Percentiles rank a stretch among this genome's conserved stretches.
Evolutionary conservation across 2,113 vertebrate species (phyloP).

Genomic region (Ciconia boyciana): DNA sequence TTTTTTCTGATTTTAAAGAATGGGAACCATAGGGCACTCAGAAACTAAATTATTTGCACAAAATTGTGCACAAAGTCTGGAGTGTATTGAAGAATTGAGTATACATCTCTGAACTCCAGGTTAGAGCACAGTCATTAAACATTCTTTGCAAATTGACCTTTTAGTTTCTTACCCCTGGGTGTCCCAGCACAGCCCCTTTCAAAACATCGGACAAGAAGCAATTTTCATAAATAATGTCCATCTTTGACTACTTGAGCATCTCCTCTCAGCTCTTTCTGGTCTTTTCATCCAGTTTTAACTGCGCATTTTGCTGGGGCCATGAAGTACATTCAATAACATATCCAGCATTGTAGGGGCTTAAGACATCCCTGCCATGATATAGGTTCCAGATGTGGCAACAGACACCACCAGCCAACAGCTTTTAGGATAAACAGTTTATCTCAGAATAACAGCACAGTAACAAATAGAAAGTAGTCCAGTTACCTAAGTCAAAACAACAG

Average conservation of each 20-base stretch:
- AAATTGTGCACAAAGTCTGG: not conserved
- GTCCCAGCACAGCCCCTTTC: not conserved
- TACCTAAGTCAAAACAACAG: not conserved
- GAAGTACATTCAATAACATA: not conserved
- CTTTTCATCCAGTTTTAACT: not conserved
- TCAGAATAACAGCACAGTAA: not conserved
- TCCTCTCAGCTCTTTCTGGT: not conserved
- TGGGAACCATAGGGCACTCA: not conserved
- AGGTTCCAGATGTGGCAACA: not conserved
- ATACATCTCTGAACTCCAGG: not conserved
- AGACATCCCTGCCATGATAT: not conserved
- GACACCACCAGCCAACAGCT: not conserved
- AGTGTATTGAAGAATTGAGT: not conserved
- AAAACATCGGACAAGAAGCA: not conserved
- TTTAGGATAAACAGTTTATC: not conserved
- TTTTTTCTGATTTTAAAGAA: not conserved
- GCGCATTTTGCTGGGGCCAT: not conserved
- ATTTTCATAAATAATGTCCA: not conserved
- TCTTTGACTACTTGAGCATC: not conserved
- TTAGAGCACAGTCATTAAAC: not conserved
- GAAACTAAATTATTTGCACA: not conserved
- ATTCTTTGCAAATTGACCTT: not conserved
- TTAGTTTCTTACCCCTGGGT: not conserved
- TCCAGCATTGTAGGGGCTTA: not conserved
- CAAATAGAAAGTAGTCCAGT: not conserved